Conservation (phyloP, 2,797 vertebrate genomes). For the Gouania willdenowi region DNA sequence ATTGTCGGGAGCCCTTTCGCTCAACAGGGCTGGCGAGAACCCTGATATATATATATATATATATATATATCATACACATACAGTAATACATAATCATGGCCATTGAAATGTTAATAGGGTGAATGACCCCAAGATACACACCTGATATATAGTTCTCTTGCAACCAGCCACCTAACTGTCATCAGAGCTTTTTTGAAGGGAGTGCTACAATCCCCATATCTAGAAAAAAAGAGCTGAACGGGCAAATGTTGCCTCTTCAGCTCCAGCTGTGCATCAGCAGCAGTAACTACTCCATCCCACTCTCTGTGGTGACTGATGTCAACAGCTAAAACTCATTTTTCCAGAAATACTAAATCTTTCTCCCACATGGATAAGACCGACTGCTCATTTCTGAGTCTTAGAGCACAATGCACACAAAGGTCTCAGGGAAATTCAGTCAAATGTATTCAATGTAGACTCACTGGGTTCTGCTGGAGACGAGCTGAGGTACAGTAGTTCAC, state of each 20-base stretch:
- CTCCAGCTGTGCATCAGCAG: constrained; percentile 48
- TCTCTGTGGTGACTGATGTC: constrained; percentile 41
- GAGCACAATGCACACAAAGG: too few relatives aligned
- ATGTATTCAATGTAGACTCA: too few relatives aligned
- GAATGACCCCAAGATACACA: too few relatives aligned
- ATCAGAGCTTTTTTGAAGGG: constrained; percentile 25
- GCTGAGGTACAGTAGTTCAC: too few relatives aligned
- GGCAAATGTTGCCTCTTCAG: constrained; percentile 31
- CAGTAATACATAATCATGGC: too few relatives aligned
- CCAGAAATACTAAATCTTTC: constrained; percentile 24
- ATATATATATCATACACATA: too few relatives aligned
- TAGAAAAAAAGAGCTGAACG: constrained; percentile 46
- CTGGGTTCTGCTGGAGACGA: too few relatives aligned
- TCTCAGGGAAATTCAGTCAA: too few relatives aligned
- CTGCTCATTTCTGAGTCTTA: neutral
- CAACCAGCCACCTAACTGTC: constrained; percentile 26
- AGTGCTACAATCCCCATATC: constrained; percentile 33
- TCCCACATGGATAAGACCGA: neutral
- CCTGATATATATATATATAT: too few relatives aligned
- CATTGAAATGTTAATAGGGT: too few relatives aligned
- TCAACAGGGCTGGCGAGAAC: too few relatives aligned
- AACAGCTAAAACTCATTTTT: constrained; percentile 36
- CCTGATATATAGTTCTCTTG: constrained; percentile 35
- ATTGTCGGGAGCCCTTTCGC: too few relatives aligned
- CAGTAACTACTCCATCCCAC: constrained; percentile 37